Evolutionary conservation across 1,140 invertebrate genomes (phyloP).

Genomic region (Reticulitermes speratus): DNA sequence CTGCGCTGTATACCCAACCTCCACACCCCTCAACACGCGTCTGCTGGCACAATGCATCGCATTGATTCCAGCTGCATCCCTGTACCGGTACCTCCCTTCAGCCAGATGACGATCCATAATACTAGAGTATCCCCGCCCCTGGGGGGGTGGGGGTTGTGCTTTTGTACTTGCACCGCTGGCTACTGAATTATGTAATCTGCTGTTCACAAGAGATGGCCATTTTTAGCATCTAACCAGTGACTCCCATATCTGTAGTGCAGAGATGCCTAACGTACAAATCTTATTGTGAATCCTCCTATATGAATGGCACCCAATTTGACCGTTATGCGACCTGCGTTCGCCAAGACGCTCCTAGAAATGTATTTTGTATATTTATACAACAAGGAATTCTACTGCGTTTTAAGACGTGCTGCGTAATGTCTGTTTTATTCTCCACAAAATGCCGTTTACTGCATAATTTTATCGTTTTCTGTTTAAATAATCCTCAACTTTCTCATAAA

Average conservation of each 20-base stretch:
- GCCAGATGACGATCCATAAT: conserved; percentile 10
- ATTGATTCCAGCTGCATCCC: conserved; percentile 14
- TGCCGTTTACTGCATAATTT: no score
- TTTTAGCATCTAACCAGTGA: neutral
- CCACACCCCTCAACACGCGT: neutral
- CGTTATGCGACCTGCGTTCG: no score
- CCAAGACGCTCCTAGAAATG: no score
- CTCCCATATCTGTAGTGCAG: neutral
- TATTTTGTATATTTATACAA: no score
- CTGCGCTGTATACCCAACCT: no score
- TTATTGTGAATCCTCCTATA: no score
- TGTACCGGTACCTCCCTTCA: neutral
- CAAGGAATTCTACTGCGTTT: no score
- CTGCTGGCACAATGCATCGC: neutral
- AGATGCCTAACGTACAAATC: neutral
- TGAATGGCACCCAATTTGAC: no score
- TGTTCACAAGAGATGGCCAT: neutral
- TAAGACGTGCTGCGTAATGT: no score
- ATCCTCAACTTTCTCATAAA: no score
- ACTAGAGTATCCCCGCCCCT: neutral
- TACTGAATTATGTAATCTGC: neutral
- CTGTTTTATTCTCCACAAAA: no score
- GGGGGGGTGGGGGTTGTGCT: neutral
- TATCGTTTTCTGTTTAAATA: no score
- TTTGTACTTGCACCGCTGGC: neutral